Base-by-base conservation (phyloP, 37 sponge, comb jelly and placozoan species). In the Halisarca cf. caerulea region DNA sequence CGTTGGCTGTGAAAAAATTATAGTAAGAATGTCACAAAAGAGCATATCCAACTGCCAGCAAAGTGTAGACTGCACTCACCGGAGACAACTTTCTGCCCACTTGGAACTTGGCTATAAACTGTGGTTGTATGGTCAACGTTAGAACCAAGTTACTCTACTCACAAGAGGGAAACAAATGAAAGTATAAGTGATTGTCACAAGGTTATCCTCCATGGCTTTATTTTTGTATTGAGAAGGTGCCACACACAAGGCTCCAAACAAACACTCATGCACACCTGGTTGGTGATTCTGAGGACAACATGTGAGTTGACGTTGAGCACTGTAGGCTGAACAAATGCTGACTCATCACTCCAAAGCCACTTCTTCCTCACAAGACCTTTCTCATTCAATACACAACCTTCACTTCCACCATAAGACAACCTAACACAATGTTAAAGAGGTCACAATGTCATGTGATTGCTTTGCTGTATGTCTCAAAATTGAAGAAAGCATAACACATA, bases 291-390 rank as follows among this genome's bases (percentile, higher is more conserved):
- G 14, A 87, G 0, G 2, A 55, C 27, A 24, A 91, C 2, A 32
- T 80, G 40, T 80, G 68, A 77, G 75, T 87, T 91, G n/a, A 91
- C 73, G 41, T 72, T 51, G 5, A 84, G 60, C 11, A 75, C 44
- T 2, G 84, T 25, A 9, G 91, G 91, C 47, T 83, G 91, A 47
- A 84, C 53, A 4, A 66, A 36, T 30, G 84, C 14, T 3, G 70
- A 18, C 17, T 34, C 51, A 11, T 42, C 77, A 5, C 27, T 37
- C 88, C 80, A 91, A 4, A 15, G 24, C 84, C 78, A 70, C n/a
- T 39, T 87, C 66, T 58, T 84, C 80, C 58, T 77, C 27, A 83
- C 28, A 25, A 4, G 14, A 3, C 82, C 88, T 35, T 71, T 38
- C 1, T 74, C 69, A 75, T 83, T 83, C 57, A 84, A 84, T 14